Evolutionary conservation across 35 echinoderm and acorn worm species (phyloP), one percentile per base, ranked within the genome.

Genomic region (Apostichopus japonicus): DNA sequence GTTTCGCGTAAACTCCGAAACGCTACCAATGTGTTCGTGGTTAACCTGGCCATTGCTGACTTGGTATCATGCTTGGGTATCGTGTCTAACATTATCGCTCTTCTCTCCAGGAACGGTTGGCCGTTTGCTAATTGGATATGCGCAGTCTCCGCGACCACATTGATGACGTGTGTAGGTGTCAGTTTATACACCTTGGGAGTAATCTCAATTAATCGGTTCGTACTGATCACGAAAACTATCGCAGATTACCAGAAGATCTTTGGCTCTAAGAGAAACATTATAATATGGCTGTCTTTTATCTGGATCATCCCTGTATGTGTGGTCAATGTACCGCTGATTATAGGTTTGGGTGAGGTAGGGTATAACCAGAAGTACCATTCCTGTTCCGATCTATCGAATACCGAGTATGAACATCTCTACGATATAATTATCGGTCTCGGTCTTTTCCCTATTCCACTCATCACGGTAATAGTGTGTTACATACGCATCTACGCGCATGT

Each of bases 1-100:
- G 58, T 94, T 24, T 94, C 92, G 10, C 24, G 59, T 15, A 92
- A 94, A 83, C 89, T 99, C 8, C 91, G 95, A 24, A 99, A 95
- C 52, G 88, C 91, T 10, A 96, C 97, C 8, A 99, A 99, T 88
- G 95, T 96, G 8, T 99, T 99, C 84, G 95, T 99, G 8, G 97
- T 99, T 62, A 99, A 99, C 78, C 92, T 99, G 4, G 94, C 95
- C 10, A 24, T 96, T 8, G 95, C 95, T 0, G 97, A 99, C 76
- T 75, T 99, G 27, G 84, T 94, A 33, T 92, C 94, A 0, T 92
- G 90, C 17, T 70, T 98, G 19, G 87, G 81, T 52, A 84, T 94
- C 2, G 58, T 92, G 0, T 90, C 92, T 92, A 94, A 94, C 24
- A 80, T 83, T 4, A 73, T 98, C 1, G 96, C 96, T 0, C 59